phyloP scores from a whole-genome alignment of 2,113 vertebrate genomes.

The Serilophus lunatus region DNA sequence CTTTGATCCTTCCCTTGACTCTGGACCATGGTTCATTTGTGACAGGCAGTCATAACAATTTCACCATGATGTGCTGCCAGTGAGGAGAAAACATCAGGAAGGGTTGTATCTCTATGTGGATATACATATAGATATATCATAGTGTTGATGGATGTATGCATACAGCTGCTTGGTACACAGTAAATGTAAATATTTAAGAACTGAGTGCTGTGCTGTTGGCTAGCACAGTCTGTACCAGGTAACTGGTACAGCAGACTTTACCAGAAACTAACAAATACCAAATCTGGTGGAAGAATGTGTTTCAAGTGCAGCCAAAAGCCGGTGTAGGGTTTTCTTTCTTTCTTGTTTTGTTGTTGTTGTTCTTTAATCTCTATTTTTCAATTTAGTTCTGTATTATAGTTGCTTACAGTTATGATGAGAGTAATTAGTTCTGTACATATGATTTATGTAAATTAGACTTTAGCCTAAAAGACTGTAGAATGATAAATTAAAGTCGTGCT shows the following conservation, averaged over 20 bases:
- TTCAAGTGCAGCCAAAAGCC: background rate
- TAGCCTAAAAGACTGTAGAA: background rate
- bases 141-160: background rate
- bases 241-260: background rate
- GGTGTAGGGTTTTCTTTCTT: background rate
- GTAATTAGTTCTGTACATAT: background rate
- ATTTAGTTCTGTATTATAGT: background rate
- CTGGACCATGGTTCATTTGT: background rate
- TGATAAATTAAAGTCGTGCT: background rate
- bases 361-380: background rate
- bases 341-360: too few relatives aligned
- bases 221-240: background rate
- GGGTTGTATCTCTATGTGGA: background rate
- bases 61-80: background rate
- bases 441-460: background rate
- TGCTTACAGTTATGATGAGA: background rate
- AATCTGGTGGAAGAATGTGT: background rate
- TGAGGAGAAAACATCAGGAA: background rate
- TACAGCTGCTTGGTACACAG: background rate
- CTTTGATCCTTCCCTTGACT: background rate
- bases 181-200: background rate
- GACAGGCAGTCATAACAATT: background rate
- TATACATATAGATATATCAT: too few relatives aligned
- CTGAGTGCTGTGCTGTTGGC: background rate
- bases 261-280: background rate